These are phyloP conservation scores for Prinia subflava DNA, from an alignment of 2,113 vertebrate species.

Conservation along the genomic window DNA sequence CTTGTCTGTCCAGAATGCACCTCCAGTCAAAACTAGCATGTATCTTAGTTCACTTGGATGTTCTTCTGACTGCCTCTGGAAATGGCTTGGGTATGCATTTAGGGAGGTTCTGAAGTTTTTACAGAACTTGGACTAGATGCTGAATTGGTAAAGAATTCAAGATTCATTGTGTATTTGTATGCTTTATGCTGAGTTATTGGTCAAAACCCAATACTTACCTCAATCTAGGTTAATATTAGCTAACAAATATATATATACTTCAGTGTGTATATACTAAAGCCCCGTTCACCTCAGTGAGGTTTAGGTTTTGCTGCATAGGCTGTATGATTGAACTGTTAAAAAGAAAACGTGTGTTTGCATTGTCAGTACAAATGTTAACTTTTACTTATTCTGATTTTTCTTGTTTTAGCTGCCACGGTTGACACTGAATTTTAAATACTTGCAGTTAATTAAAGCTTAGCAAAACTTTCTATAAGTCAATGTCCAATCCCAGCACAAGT, in stretches of 20 bases:
- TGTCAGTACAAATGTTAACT: slow-evolving; percentile 22
- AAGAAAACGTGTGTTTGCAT: not conserved
- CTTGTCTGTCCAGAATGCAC: not conserved
- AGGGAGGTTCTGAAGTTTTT: not conserved
- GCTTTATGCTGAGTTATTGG: not conserved
- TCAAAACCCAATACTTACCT: not conserved
- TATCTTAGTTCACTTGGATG: not conserved
- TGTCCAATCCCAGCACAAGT: not conserved
- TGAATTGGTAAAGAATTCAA: not conserved
- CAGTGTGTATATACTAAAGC: not conserved
- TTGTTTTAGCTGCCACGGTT: not conserved
- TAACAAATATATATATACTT: not conserved
- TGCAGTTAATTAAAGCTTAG: not conserved
- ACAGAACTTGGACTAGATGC: not conserved
- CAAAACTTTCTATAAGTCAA: not conserved
- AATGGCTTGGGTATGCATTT: not conserved
- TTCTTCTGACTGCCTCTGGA: not conserved
- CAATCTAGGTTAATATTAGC: not conserved
- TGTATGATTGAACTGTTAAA: not conserved
- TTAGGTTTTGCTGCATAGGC: not conserved
- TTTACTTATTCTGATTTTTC: not conserved
- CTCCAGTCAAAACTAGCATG: not conserved
- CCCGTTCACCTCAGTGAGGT: not conserved
- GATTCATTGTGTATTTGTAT: not conserved
- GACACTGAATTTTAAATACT: not conserved